Evolutionary conservation across 2,888 invertebrate genomes (phyloP), one percentile per base, ranked within the genome.

Genomic region (Caenorhabditis sp.): DNA sequence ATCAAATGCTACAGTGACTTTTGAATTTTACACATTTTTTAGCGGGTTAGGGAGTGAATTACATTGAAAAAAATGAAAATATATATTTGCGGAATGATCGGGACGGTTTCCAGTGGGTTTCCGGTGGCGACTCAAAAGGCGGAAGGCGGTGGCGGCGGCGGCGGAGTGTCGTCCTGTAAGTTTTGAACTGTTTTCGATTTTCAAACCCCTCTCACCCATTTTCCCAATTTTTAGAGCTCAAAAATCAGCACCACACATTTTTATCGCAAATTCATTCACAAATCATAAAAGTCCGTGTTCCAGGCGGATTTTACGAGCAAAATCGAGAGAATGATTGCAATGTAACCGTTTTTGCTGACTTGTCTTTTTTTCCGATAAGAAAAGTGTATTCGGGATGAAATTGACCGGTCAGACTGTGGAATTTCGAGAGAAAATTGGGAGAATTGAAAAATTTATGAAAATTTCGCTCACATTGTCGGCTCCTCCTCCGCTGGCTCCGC

Each of bases 91-190:
- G 17, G 8, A 43, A n/a, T 15, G n/a, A 43, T 15, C 6, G 11
- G 32, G 32, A 32, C 32, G 11, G 32, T 32, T 32, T 32, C 11
- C 11, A 32, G 32, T 32, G 6, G 32, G 32, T n/a, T n/a, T n/a
- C n/a, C n/a, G n/a, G n/a, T n/a, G n/a, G n/a, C n/a, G 32, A 41
- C 45, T 70, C 53, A 71, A 53, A 76, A 41, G 17, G 65, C 76
- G 11, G 70, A 56, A n/a, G n/a, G n/a, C 48, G 76, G 76, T 17
- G 76, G 76, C 24, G 76, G 71, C 22, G 73, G 77, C 22, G 71
- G 76, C 48, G 76, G 76, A 11, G 71, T 48, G 27, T 58, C 50
- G 43, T 70, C 50, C 37, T 45, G 48, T 30, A 50, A 62, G 41
- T 37, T 9, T 30, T 30, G 30, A 9, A 22, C 3, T 11, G 17